Percentiles rank a stretch among this genome's conserved stretches.
phyloP scores from a whole-genome alignment of 2,797 vertebrate genomes.

The Sebastes taczanowskii region DNA sequence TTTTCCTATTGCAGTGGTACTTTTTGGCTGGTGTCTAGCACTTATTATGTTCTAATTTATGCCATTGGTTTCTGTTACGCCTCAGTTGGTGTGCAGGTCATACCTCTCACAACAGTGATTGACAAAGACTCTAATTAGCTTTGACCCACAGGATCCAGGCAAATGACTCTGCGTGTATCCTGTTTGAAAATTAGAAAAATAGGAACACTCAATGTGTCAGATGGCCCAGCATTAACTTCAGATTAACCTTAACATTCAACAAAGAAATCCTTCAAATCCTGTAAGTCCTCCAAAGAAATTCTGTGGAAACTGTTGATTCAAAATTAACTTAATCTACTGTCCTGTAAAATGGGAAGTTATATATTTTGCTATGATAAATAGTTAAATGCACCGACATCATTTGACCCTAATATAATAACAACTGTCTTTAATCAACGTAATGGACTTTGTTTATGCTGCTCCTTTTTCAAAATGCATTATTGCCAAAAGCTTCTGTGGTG shows the following conservation, averaged over 20 bases:
- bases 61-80: not conserved
- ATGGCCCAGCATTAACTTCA: not conserved
- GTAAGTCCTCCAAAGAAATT: not conserved
- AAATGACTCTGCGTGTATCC: not conserved
- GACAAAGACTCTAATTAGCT: not conserved
- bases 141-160: not conserved
- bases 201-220: not conserved
- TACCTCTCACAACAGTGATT: not conserved
- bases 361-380: not conserved
- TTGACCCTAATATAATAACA: not conserved
- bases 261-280: not conserved
- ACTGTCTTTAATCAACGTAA: not conserved
- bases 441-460: conserved; percentile 7
- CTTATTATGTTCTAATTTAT: not conserved
- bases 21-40: not conserved
- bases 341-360: not conserved
- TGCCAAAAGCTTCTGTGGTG: not conserved
- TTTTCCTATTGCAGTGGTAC: not conserved
- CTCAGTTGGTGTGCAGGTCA: not conserved
- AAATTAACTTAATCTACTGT: not conserved
- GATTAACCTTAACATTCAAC: not conserved
- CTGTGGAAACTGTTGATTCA: conserved; percentile 3
- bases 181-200: not conserved
- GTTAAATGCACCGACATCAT: not conserved
- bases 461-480: not conserved